phyloP scores from a whole-genome alignment of 2,113 vertebrate species.

The Passer domesticus region DNA sequence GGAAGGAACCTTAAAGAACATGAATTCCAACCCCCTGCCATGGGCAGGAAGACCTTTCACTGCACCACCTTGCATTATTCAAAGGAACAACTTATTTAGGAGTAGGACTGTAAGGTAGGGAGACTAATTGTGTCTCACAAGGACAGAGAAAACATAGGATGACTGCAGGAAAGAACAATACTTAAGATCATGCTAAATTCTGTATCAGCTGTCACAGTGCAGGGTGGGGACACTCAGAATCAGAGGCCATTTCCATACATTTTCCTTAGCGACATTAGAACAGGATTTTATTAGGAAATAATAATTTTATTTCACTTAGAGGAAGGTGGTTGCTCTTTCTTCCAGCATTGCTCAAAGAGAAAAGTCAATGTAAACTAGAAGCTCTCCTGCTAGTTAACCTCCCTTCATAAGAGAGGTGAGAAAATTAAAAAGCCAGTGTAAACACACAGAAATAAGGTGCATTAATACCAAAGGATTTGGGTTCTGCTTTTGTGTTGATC shows the following conservation, averaged over 20 bases:
- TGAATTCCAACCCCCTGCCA: background rate
- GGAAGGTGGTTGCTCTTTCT: background rate
- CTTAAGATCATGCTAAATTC: background rate
- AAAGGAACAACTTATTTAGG: background rate
- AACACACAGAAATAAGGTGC: background rate
- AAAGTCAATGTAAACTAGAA: background rate
- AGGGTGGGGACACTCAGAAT: background rate
- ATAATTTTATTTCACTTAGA: background rate
- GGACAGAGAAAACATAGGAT: background rate
- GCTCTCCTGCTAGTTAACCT: background rate
- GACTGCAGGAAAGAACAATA: background rate
- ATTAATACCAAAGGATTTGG: background rate
- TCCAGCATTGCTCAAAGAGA: background rate
- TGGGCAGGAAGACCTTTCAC: background rate
- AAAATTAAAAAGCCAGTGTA: background rate
- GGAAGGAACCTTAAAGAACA: background rate
- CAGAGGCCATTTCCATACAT: background rate
- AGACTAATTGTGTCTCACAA: background rate
- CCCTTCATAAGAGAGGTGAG: background rate
- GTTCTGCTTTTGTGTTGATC: background rate
- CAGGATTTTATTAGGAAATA: background rate
- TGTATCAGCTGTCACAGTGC: background rate
- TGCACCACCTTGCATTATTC: background rate
- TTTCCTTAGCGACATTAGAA: background rate
- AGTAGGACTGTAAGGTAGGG: background rate